Base-by-base conservation (phyloP, 2,888 invertebrate species). In the Andrena trimmerana region DNA sequence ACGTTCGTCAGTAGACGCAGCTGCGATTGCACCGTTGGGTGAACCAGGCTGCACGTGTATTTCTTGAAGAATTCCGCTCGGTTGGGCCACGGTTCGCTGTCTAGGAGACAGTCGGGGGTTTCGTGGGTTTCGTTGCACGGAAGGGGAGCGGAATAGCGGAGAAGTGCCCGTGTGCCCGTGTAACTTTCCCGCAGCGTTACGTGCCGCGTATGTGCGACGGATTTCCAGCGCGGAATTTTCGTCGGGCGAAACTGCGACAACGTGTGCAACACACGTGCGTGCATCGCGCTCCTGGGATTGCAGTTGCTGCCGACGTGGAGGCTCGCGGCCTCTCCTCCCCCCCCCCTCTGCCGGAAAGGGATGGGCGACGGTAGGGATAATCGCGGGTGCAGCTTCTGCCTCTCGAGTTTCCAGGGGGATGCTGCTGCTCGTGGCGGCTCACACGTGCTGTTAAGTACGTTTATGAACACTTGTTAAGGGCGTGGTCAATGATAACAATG, bases 161-260 rank as follows among this genome's bases (percentile, higher is more conserved):
- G 75, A 86, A 83, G 83, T n/a, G n/a, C 57, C 78, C 81, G 82
- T 80, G 78, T 84, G 81, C 84, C 86, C 78, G 85, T 88, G 89
- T 91, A 91, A 91, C 91, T 91, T 91, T 89, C 85, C 88, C 85
- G 85, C 90, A 90, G 86, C 84, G 89, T 91, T 91, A 91, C 91
- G 90, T 91, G 91, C 87, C 74, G 78, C 83, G 88, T 90, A 86
- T 84, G 85, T 86, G 85, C 89, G 84, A 88, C 84, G 83, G 79
- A 89, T 90, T 84, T 90, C 81, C 52, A 77, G 54, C 66, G 57
- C 57, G 77, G 84, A 86, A 85, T 89, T 89, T 88, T 86, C 86
- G 76, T 60, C 62, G 54, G 70, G 50, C 77, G 72, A 82, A 86
- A 86, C 79, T 84, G 84, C 80, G 50, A 48, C 71, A 78, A 85